phyloP scores from a whole-genome alignment of 1,140 invertebrate species.

The Diprion similis region DNA sequence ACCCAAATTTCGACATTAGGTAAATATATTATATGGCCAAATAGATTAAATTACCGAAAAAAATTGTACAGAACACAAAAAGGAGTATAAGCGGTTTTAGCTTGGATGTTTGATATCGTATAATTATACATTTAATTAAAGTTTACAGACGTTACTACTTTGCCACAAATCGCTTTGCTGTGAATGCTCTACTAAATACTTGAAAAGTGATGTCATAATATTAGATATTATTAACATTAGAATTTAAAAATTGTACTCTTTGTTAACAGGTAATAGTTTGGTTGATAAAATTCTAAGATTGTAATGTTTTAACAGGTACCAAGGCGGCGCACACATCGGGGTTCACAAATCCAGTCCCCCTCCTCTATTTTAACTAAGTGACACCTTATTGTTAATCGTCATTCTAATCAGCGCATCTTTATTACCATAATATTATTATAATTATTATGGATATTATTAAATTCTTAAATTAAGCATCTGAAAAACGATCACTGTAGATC shows the following conservation, averaged over 20 bases:
- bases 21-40: too few relatives aligned
- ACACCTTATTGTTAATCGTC: constrained; percentile 50
- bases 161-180: too few relatives aligned
- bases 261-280: neutral
- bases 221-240: neutral
- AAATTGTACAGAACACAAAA: too few relatives aligned
- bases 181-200: too few relatives aligned
- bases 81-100: too few relatives aligned
- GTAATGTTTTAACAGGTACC: constrained; percentile 42
- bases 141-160: too few relatives aligned
- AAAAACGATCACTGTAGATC: constrained; percentile 1
- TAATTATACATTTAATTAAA: too few relatives aligned
- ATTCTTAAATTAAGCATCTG: neutral
- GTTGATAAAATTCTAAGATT: neutral
- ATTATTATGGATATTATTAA: neutral
- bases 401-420: constrained; percentile 45
- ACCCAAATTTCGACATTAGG: too few relatives aligned
- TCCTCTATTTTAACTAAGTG: constrained; percentile 56
- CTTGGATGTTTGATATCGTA: too few relatives aligned
- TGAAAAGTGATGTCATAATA: neutral
- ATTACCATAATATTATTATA: neutral
- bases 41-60: too few relatives aligned
- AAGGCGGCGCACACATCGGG: constrained; percentile 51
- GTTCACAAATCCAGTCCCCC: constrained; percentile 47
- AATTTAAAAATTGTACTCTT: too few relatives aligned